phyloP scores from a whole-genome alignment of 2,797 vertebrate species.

The Neostethus bicornis region DNA sequence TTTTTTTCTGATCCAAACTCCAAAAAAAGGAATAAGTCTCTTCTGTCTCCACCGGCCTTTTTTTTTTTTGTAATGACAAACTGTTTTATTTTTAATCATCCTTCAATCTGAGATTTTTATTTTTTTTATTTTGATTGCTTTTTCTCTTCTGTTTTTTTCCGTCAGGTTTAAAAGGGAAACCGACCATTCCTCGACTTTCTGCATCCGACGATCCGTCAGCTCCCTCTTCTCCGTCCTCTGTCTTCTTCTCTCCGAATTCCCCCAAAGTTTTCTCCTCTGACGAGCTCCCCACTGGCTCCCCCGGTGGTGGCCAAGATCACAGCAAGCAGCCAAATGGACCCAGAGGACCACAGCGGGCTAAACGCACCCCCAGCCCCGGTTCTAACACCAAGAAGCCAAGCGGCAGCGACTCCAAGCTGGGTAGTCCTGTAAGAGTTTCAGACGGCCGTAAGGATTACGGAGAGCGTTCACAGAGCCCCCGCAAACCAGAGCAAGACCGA shows the following conservation, averaged over 20 bases:
- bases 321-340: constrained; percentile 59
- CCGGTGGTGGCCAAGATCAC: constrained; percentile 54
- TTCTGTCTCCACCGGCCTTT: constrained; percentile 17
- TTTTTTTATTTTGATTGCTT: constrained; percentile 9
- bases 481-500: constrained; percentile 49
- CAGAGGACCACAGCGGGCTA: constrained; percentile 59
- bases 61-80: constrained; percentile 25
- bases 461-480: constrained; percentile 62
- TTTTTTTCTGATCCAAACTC: no score
- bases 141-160: constrained; percentile 31
- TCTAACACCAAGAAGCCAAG: constrained; percentile 64
- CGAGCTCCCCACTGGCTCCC: constrained; percentile 69
- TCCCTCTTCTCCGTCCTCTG: constrained; percentile 82
- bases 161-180: constrained; percentile 88
- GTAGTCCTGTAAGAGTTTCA: constrained; percentile 73
- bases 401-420: constrained; percentile 64
- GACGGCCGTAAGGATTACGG: constrained; percentile 38
- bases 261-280: constrained; percentile 68
- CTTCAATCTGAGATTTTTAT: neutral
- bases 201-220: constrained; percentile 84
- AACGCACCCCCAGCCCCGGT: constrained; percentile 69
- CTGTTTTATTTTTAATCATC: constrained; percentile 1
- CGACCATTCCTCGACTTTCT: constrained; percentile 76
- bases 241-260: constrained; percentile 79
- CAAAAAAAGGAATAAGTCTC: no score